Evolutionary conservation across 2,888 invertebrate species (phyloP), one percentile per base, ranked within the genome.

Genomic region (Ethmia dodecea): DNA sequence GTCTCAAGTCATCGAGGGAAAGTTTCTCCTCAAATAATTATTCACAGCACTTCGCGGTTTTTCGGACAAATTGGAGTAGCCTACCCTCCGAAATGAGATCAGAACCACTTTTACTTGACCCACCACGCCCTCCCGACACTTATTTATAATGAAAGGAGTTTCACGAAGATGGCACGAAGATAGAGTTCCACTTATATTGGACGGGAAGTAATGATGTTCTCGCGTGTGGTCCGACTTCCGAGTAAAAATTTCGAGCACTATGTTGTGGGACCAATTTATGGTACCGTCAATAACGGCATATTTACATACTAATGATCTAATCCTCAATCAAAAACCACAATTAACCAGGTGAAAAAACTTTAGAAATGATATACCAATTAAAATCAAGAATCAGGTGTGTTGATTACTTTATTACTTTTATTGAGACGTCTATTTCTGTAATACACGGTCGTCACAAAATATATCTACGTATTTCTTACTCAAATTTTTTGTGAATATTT

Each of bases 181-280:
- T 50, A 47, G 40, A 52, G 63, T 37, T 60, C 70, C 42, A 38
- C 42, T 37, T 52, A 59, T 34, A 45, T 42, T 67, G 68, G 68
- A 13, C 55, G 36, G 18, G 28, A 42, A 49, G 48, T 72, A 74
- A 75, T 72, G 65, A 70, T 58, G 51, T 54, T 49, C 51, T 62
- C 51, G 70, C 66, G 75, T 76, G 78, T 75, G 77, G 77, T 74
- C 76, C 47, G 38, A 38, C 47, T 62, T 61, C 55, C 51, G 46
- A 59, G 55, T 57, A 61, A 45, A 41, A 60, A 58, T 56, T 58
- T 56, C 55, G 47, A 55, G 56, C 60, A 55, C 45, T 45, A 62
- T 66, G 60, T 66, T 55, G 49, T 49, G 51, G 51, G 60, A 39
- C 48, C 58, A 61, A 64, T 20, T 60, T 60, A 63, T 45, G 55